These are phyloP conservation scores for Cataglyphis livida DNA, from an alignment of 2,888 invertebrate species.

Conservation along the genomic window DNA sequence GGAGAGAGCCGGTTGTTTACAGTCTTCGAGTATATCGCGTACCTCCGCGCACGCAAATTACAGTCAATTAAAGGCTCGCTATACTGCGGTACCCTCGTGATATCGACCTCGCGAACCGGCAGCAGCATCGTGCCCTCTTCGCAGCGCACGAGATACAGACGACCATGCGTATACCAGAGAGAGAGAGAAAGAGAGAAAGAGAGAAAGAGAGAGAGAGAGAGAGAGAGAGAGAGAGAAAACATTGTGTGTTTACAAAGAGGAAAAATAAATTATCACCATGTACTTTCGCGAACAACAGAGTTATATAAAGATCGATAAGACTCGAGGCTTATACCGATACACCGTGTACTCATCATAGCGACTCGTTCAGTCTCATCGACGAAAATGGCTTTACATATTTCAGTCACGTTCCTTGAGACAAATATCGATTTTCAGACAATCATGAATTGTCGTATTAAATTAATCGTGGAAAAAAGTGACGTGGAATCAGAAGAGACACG, in stretches of 20 bases:
- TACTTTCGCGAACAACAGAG: not conserved
- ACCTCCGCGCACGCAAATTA: constrained; percentile 70
- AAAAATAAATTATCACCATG: constrained; percentile 10
- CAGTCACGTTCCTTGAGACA: not conserved
- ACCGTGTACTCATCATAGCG: not conserved
- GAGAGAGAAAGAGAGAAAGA: not conserved
- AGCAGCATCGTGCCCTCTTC: constrained; percentile 47
- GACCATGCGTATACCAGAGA: constrained; percentile 41
- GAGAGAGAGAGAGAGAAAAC: constrained; percentile 36
- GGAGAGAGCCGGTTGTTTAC: constrained; percentile 68
- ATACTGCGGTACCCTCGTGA: constrained; percentile 49
- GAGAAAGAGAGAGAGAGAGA: not conserved
- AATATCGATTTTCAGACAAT: not conserved
- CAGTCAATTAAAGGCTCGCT: constrained; percentile 70
- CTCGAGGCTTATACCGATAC: not conserved
- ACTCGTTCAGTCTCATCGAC: not conserved
- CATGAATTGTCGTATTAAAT: not conserved
- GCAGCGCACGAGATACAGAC: constrained; percentile 33
- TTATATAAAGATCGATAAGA: not conserved
- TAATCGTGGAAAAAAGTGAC: not conserved
- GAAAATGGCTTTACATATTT: not conserved
- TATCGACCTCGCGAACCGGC: constrained; percentile 51
- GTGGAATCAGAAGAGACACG: not conserved
- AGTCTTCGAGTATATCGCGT: constrained; percentile 67
- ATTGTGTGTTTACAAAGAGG: constrained; percentile 1